phyloP scores from a whole-genome alignment of 1,140 invertebrate genomes.

The Saccostrea glomerata region DNA sequence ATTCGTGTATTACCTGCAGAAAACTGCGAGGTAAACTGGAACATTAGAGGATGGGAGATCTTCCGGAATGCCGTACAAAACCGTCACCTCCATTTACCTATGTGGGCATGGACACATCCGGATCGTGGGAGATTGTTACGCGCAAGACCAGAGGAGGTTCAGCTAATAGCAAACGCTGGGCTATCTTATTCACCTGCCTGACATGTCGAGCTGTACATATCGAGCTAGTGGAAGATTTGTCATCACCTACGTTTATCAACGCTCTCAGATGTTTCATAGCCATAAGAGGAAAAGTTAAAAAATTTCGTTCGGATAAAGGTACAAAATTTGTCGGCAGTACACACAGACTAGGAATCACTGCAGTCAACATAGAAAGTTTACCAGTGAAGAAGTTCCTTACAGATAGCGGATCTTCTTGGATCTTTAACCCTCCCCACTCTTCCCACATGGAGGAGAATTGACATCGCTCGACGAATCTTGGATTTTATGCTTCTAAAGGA shows the following conservation, averaged over 20 bases:
- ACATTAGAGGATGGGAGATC: slow-evolving; percentile 6
- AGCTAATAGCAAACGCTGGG: slow-evolving; percentile 5
- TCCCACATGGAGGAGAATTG: too few relatives aligned
- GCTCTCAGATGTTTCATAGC: neutral
- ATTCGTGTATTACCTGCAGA: neutral
- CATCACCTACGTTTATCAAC: slow-evolving; percentile 9
- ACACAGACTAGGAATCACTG: neutral
- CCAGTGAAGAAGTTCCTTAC: neutral
- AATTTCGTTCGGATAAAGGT: slow-evolving; percentile 13
- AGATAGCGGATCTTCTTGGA: slow-evolving; percentile 1
- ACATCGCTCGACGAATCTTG: too few relatives aligned
- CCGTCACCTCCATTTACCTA: slow-evolving; percentile 14
- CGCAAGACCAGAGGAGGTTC: neutral
- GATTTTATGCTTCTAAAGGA: too few relatives aligned
- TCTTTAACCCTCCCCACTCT: neutral
- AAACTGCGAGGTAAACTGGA: slow-evolving; percentile 3
- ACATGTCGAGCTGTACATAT: neutral
- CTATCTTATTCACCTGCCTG: slow-evolving; percentile 10
- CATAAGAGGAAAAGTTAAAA: neutral
- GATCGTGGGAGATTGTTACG: neutral
- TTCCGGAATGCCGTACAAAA: neutral
- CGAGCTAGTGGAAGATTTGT: slow-evolving; percentile 1
- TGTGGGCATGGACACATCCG: neutral
- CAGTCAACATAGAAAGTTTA: neutral
- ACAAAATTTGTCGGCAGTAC: too few relatives aligned